Evolutionary conservation across 2,888 invertebrate species (phyloP).

Genomic region (Melieria crassipennis): DNA sequence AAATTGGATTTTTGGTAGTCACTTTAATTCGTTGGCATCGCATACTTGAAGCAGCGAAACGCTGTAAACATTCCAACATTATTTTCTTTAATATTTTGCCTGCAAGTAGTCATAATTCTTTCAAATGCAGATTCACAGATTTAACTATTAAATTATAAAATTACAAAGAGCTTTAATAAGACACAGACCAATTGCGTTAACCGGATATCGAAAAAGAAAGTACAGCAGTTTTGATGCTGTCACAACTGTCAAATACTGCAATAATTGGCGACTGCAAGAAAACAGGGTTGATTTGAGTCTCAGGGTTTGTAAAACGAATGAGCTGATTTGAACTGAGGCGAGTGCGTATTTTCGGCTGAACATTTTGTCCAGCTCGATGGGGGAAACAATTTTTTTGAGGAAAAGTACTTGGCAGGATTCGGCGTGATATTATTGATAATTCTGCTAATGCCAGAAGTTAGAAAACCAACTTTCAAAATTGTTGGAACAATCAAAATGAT

Average conservation of each 20-base stretch:
- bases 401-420: no score
- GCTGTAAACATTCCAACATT: no score
- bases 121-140: constrained; percentile 39
- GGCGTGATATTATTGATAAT: no score
- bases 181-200: constrained; percentile 58
- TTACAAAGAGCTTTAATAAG: constrained; percentile 49
- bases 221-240: constrained; percentile 44
- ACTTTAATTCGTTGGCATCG: no score
- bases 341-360: background rate
- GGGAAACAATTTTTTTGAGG: no score
- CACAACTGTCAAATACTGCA: constrained; percentile 40
- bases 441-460: no score
- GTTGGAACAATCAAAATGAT: no score
- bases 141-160: constrained; percentile 41
- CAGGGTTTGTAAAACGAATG: background rate
- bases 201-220: constrained; percentile 63
- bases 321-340: background rate
- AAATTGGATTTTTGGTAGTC: no score
- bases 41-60: no score
- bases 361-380: no score
- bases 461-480: no score
- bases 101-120: constrained; percentile 38
- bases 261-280: constrained; percentile 37
- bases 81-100: background rate
- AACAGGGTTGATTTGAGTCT: constrained; percentile 4